Base-by-base conservation (phyloP, 37 sponge, comb jelly and placozoan genomes). In the Axinella damicornis region DNA sequence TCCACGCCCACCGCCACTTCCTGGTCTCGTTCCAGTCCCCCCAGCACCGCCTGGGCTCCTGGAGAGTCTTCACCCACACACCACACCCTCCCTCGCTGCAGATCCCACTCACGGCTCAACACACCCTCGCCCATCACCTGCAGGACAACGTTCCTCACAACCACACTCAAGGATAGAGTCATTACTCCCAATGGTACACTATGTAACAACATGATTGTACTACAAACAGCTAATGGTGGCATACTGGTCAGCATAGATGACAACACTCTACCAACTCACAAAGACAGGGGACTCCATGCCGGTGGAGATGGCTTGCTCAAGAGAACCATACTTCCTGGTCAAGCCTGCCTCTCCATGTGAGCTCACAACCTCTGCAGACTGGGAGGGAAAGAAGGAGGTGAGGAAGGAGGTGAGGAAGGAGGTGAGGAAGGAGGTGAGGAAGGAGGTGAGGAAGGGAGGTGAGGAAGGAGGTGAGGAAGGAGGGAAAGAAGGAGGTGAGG, bases 31-130 rank as follows among this genome's bases (percentile, higher is more conserved):
- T 53, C 81, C 69, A 80, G 69, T 4, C 69, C 57, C 35, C 30
- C 24, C 35, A 27, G 56, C 69, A 80, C 70, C 57, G 56, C 70
- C 57, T 55, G 37, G 31, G 53, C 39, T 20, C 60, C 53, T 24
- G 76, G 76, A 21, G 55, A 31, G 0, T 35, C 67, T n/a, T 41
- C 84, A 9, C 27, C 76, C 73, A 84, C 76, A 66, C 65, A 74
- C 84, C 84, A 84, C 41, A 84, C 65, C 18, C 84, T 20, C 39
- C 84, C 84, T 35, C 39, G 65, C 53, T 54, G 2, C 65, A 84
- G 13, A 35, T 84, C 76, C 75, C 84, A 84, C 46, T 62, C 71
- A 15, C 56, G 31, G 68, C 18, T 46, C 46, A 69, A 27, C 69
- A 69, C 57, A 66, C n/a, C 56, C 12, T 74, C 46, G 5, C 2